Base-by-base conservation (phyloP, 2,888 invertebrate genomes). In the Chrysina gloriosa region DNA sequence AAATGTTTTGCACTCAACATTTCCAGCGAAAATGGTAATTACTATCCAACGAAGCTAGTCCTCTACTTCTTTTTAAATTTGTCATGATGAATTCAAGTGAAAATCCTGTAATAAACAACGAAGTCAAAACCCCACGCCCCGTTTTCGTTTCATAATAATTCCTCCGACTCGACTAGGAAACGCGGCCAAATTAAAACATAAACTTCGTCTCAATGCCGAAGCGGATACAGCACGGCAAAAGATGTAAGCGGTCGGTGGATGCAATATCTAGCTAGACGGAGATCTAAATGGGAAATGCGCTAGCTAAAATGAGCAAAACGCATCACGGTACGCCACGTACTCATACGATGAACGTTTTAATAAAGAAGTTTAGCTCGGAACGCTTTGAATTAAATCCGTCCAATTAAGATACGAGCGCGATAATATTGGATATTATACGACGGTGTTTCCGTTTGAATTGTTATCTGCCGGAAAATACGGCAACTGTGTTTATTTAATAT, bases 301-400 rank as follows among this genome's bases (percentile, higher is more conserved):
- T 16, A 52, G 16, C 19, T 31, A 31, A 52, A 52, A 52, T 31
- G 52, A 52, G 19, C 52, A 19, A 31, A 52, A 52, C 52, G 16
- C 16, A 19, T 31, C 52, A 25, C 31, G 16, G 31, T 31, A 31
- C 31, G 16, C 16, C 31, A 19, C 7, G 16, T 19, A 31, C 31
- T 29, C 52, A 29, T 29, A 31, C 31, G 52, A 19, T 29, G 2
- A 11, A 2, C 19, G 45, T 45, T 45, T 34, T 52, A 52, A 52
- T 52, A 52, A 52, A 48, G 48, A 48, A 52, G 45, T 45, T 39
- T 45, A 45, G 45, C 45, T 45, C 45, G 45, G 19, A 45, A 45
- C 21, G 45, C 21, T 45, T 45, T 45, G 45, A 45, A 45, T 45
- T 45, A 45, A 21, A 9, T 7, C 19, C 45, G 21, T 45, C 45